Evolutionary conservation across 2,113 vertebrate genomes (phyloP).

Genomic region (Melanocharis versteri): DNA sequence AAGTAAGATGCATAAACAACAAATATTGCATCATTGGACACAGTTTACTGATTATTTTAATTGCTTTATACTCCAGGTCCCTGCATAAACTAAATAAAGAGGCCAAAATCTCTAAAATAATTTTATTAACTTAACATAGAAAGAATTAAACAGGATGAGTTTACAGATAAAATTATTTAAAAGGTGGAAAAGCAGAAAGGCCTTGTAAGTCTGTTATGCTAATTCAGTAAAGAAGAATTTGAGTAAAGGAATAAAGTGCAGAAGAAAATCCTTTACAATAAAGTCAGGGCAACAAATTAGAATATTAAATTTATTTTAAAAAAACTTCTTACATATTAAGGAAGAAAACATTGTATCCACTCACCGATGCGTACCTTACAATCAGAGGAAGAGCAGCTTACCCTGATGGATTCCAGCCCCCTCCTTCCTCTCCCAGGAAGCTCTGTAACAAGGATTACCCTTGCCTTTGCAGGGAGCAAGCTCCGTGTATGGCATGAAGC

Average conservation of each 20-base stretch:
- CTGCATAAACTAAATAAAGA: not conserved
- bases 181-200: not conserved
- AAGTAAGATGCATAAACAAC: not conserved
- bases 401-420: too few relatives aligned
- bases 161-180: not conserved
- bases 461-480: too few relatives aligned
- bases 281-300: not conserved
- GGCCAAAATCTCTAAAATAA: not conserved
- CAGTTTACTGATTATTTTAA: not conserved
- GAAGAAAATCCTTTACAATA: not conserved
- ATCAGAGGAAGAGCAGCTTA: too few relatives aligned
- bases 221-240: not conserved
- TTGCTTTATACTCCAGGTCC: not conserved
- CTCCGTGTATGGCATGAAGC: too few relatives aligned
- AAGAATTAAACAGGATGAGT: not conserved
- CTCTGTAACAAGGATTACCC: too few relatives aligned
- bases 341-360: not conserved
- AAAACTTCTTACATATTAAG: not conserved
- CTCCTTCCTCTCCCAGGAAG: too few relatives aligned
- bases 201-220: not conserved
- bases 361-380: rapidly evolving
- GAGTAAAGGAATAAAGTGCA: not conserved
- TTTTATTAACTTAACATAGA: not conserved
- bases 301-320: not conserved
- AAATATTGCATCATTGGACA: not conserved